Evolutionary conservation across 2,797 vertebrate species (phyloP), one percentile per base, ranked within the genome.

Genomic region (Scarus forsteni): DNA sequence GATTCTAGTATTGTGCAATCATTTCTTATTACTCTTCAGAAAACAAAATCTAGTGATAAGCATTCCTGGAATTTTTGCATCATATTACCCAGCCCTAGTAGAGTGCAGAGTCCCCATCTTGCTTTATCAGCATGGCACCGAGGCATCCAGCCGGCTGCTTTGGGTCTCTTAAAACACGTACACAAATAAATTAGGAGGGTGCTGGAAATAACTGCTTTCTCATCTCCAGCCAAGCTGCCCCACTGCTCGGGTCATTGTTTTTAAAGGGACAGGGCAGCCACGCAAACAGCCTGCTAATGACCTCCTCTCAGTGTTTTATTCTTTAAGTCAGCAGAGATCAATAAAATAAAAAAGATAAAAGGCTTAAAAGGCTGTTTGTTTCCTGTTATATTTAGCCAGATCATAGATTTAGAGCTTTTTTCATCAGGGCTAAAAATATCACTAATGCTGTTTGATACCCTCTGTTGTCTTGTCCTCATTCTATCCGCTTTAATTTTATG

Each of bases 181-280:
- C 86, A 85, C 84, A 90, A 89, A 88, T 88, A 90, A 83, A 88
- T 84, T 75, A 88, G 74, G 53, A 79, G 67, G 77, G 73, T 66
- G 82, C 87, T 88, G 78, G 77, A 90, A 92, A 91, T 91, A 91
- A 89, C 80, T 54, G 16, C 63, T 72, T 81, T 88, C 75, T 92
- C 87, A 89, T 89, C 85, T 85, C 45, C 52, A 78, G 88, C 90
- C 88, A 89, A 89, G 80, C 78, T 77, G 82, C 73, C 77, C 74
- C 69, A 65, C 69, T 69, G 64, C 13, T 85, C 87, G 73, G 79
- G 75, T 88, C 88, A 87, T 88, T 86, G 89, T 91, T 70, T 90
- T 87, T 88, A 82, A 90, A 87, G 84, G 60, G 81, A 77, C 76
- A 64, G 79, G 51, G 48, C 69, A 63, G 51, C 58, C 49, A 49